Evolutionary conservation across 2,113 vertebrate species (phyloP).

Genomic region (Sinosuthora webbiana): DNA sequence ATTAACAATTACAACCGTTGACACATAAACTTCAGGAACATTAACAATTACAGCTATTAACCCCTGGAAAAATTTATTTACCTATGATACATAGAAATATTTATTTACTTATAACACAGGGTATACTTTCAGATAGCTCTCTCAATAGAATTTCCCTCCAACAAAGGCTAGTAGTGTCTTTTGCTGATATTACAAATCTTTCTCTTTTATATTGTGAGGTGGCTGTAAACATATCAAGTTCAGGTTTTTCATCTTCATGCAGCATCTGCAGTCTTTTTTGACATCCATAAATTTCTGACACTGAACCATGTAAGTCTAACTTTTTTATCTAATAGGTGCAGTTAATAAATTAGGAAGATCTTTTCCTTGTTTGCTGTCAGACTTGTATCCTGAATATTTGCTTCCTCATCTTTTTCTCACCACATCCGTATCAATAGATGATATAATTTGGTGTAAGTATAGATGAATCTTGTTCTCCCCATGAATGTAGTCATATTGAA

Average conservation of each 20-base stretch:
- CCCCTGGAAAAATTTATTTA: too few relatives aligned
- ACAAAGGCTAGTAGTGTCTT: not conserved
- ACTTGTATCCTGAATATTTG: not conserved
- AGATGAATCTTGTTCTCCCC: not conserved
- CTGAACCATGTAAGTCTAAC: not conserved
- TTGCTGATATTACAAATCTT: not conserved
- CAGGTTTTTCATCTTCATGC: not conserved
- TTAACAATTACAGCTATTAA: too few relatives aligned
- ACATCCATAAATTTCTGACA: not conserved
- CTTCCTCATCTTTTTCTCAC: not conserved
- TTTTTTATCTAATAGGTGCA: not conserved
- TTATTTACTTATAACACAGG: too few relatives aligned
- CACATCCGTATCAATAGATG: fast-evolving
- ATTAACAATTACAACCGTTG: too few relatives aligned
- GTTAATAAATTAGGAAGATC: not conserved
- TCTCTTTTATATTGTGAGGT: not conserved
- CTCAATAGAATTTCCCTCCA: not conserved
- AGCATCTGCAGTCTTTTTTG: not conserved
- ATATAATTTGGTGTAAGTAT: not conserved
- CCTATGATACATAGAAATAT: too few relatives aligned
- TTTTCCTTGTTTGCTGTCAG: not conserved
- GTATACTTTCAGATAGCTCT: not conserved
- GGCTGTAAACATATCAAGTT: not conserved
- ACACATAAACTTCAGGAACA: too few relatives aligned
- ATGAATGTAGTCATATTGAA: not conserved